Evolutionary conservation across 2,888 invertebrate species (phyloP), one percentile per base, ranked within the genome.

Genomic region (Polietes domitor): DNA sequence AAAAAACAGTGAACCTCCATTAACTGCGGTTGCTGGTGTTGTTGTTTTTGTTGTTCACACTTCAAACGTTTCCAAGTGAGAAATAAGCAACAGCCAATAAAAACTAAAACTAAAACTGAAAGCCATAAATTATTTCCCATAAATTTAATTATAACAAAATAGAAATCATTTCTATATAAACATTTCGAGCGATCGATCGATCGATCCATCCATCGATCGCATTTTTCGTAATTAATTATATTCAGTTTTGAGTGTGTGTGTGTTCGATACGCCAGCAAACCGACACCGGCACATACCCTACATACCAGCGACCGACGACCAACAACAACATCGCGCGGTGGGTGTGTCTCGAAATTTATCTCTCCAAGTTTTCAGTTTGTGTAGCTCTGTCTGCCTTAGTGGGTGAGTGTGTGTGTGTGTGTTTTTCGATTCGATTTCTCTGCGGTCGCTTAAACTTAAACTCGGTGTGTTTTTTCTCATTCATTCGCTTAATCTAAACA

Each of bases 261-360:
- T 47, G n/a, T 15, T n/a, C n/a, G 47, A n/a, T 55, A 55, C 53
- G 15, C 26, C 7, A 12, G 37, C 37, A 37, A 37, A 1, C 15
- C 58, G 10, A 58, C 24, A 61, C 28, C 26, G 15, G n/a, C 10
- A 32, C 17, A 41, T 26, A 73, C n/a, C 21, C 21, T 37, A 9
- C n/a, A 55, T 43, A 61, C 32, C n/a, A n/a, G n/a, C n/a, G n/a
- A n/a, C n/a, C n/a, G 4, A 53, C 37, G 26, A n/a, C n/a, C n/a
- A 6, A 53, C 37, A 41, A n/a, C n/a, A 47, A 47, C 47, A n/a
- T n/a, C 47, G n/a, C 68, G 50, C 50, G 61, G 78, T 82, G 75
- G 78, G 82, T 76, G 82, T 82, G 82, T 77, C 71, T 41, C 61
- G 28, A 37, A 77, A 77, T 72, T 55, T 28, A 72, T 79, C 78